A percentile compares a stretch with the other conserved stretches of the same genome.
Conservation (phyloP, 2,113 vertebrate genomes). For the Ploceus nigricollis region DNA sequence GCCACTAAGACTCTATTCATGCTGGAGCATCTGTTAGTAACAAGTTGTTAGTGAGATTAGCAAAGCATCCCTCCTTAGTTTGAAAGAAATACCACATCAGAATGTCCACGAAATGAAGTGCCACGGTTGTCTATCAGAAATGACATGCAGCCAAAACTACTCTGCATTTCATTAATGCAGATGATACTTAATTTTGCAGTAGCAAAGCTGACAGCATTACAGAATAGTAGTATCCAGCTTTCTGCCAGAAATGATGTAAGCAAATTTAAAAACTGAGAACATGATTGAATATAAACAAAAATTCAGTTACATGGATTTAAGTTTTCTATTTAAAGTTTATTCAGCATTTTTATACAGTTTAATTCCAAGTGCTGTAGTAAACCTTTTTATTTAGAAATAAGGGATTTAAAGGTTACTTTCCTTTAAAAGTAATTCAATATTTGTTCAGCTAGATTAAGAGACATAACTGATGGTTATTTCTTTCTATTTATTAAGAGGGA, state of each 20-base stretch:
- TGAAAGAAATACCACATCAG: conserved; percentile 77
- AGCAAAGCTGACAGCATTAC: not conserved
- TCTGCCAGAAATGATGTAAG: not conserved
- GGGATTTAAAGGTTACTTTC: not conserved
- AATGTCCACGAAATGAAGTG: not conserved
- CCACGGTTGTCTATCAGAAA: not conserved
- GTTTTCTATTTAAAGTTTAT: not conserved
- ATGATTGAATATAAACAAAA: not conserved
- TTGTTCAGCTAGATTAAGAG: not conserved
- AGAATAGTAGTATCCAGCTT: not conserved
- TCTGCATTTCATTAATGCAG: not conserved
- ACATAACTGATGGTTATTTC: conserved; percentile 74
- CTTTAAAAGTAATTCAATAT: not conserved
- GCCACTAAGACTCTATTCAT: conserved; percentile 68
- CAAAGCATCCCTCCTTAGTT: conserved; percentile 72
- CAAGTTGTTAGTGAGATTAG: conserved; percentile 73
- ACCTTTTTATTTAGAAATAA: not conserved
- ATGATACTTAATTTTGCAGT: not conserved
- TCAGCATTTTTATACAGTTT: not conserved
- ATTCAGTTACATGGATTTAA: not conserved
- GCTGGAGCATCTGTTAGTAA: conserved; percentile 66
- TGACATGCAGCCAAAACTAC: not conserved
- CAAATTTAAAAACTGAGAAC: not conserved
- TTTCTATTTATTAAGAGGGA: conserved; percentile 68
- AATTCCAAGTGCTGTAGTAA: not conserved